phyloP scores from a whole-genome alignment of 2,888 invertebrate genomes.

The Neoitamus cyanurus region DNA sequence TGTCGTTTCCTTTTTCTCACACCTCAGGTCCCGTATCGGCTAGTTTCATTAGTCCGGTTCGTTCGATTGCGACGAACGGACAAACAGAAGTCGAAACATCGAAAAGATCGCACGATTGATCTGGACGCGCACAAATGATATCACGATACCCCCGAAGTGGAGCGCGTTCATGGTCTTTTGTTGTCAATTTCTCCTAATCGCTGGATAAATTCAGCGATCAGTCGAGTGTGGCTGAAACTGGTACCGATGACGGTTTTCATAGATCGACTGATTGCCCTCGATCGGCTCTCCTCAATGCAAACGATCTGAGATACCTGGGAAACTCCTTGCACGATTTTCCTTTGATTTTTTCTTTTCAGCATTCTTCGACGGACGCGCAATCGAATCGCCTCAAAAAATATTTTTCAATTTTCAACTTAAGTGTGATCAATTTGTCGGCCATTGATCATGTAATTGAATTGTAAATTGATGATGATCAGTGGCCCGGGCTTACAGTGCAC shows the following conservation, averaged over 20 bases:
- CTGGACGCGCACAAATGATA: neutral
- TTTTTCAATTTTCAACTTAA: constrained; percentile 33
- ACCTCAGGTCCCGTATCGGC: neutral
- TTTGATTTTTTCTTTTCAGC: neutral
- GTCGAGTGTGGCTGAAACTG: constrained; percentile 22
- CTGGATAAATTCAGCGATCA: constrained; percentile 10
- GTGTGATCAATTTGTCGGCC: constrained; percentile 40
- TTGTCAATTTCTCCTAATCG: constrained; percentile 16
- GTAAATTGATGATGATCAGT: constrained; percentile 36
- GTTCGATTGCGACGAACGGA: neutral
- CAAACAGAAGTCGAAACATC: neutral
- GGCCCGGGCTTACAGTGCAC: constrained; percentile 2
- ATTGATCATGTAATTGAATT: constrained; percentile 45
- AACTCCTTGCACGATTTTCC: neutral
- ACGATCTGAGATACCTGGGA: constrained; percentile 2
- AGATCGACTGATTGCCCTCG: constrained; percentile 25
- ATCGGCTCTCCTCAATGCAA: neutral
- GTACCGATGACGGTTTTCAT: constrained; percentile 3
- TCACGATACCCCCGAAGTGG: neutral
- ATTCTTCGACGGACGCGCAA: neutral
- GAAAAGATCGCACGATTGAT: neutral
- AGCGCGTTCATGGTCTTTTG: constrained; percentile 8
- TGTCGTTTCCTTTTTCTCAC: constrained; percentile 26
- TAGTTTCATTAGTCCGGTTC: neutral
- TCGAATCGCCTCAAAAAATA: constrained; percentile 5